Evolutionary conservation across 2,888 invertebrate species (phyloP).

Genomic region (Thumatha senex): DNA sequence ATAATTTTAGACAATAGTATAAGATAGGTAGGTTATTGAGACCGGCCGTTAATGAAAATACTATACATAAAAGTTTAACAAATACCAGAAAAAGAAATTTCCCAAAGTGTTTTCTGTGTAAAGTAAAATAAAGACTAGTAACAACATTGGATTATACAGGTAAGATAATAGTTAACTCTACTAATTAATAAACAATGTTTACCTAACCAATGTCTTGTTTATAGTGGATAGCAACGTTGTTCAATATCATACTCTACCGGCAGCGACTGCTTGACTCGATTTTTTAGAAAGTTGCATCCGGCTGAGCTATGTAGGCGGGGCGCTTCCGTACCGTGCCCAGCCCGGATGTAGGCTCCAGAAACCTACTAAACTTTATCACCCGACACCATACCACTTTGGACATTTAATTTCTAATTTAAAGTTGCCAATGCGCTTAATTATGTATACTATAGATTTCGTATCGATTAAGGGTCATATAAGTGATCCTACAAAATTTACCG

Average conservation of each 20-base stretch:
- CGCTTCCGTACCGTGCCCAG: slow-evolving; percentile 65
- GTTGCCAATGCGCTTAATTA: slow-evolving; percentile 8
- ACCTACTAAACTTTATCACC: slow-evolving; percentile 53
- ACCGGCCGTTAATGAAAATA: too few relatives aligned
- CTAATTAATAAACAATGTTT: too few relatives aligned
- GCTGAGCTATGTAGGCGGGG: slow-evolving; percentile 62
- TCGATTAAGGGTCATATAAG: neutral
- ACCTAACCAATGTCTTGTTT: slow-evolving; percentile 1
- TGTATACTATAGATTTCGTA: neutral
- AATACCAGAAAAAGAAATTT: too few relatives aligned
- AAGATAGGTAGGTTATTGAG: too few relatives aligned
- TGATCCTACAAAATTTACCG: neutral
- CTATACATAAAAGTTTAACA: too few relatives aligned
- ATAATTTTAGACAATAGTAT: too few relatives aligned
- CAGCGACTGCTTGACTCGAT: slow-evolving; percentile 59
- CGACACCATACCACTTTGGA: slow-evolving; percentile 22
- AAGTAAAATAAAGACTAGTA: too few relatives aligned
- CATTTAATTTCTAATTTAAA: slow-evolving; percentile 29
- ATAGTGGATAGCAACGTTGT: slow-evolving; percentile 18
- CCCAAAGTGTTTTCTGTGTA: too few relatives aligned
- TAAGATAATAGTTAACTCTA: too few relatives aligned
- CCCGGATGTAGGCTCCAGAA: slow-evolving; percentile 67
- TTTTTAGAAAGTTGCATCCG: slow-evolving; percentile 83
- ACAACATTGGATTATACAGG: too few relatives aligned
- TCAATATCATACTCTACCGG: slow-evolving; percentile 34